Evolutionary conservation across 1,140 invertebrate genomes (phyloP).

Genomic region (Pachypsylla venusta): DNA sequence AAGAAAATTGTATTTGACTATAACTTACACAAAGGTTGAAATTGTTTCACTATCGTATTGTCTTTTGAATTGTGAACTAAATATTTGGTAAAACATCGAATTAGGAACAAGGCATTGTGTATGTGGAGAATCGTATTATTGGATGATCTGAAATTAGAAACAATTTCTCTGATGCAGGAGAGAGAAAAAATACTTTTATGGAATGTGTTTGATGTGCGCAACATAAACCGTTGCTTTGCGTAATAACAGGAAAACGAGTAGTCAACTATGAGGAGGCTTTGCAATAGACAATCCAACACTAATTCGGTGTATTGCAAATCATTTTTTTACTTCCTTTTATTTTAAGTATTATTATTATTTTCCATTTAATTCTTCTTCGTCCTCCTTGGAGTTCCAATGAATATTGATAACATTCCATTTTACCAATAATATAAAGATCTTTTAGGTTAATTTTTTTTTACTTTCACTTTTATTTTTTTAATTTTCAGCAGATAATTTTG

Average conservation of each 20-base stretch:
- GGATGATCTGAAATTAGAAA: constrained; percentile 19
- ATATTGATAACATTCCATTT: too few relatives aligned
- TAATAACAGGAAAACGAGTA: not conserved
- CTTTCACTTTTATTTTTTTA: too few relatives aligned
- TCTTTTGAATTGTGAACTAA: constrained; percentile 65
- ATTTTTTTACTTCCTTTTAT: too few relatives aligned
- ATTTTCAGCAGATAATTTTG: too few relatives aligned
- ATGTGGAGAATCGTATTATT: constrained; percentile 45
- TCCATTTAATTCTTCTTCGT: too few relatives aligned
- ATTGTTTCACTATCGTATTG: constrained; percentile 54
- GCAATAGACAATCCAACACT: not conserved
- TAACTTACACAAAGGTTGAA: constrained; percentile 39
- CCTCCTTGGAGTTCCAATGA: too few relatives aligned
- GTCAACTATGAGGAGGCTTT: not conserved
- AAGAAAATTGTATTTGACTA: constrained; percentile 21
- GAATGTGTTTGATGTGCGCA: not conserved
- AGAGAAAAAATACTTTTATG: not conserved
- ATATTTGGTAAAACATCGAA: constrained; percentile 77
- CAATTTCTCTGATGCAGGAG: constrained; percentile 9
- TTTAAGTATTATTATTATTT: too few relatives aligned
- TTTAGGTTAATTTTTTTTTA: too few relatives aligned
- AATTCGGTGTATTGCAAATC: too few relatives aligned
- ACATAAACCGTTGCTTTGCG: not conserved
- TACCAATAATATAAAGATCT: too few relatives aligned
- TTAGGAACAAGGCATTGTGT: constrained; percentile 83